These are phyloP conservation scores for Meleagris gallopavo DNA, from an alignment of 2,113 vertebrate genomes.

Conservation along the genomic window DNA sequence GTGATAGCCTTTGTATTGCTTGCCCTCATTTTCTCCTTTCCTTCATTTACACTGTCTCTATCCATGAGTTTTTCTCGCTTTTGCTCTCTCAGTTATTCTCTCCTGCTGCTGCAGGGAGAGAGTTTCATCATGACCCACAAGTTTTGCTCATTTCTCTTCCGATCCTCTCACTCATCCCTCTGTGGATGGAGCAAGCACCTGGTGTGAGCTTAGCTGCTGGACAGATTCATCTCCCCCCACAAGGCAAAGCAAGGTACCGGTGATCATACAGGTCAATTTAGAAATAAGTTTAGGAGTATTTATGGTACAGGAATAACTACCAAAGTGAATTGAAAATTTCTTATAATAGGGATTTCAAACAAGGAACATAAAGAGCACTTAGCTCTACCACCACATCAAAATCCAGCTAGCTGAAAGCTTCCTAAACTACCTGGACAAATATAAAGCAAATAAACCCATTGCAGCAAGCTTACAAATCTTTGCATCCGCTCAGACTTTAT, in stretches of 20 bases:
- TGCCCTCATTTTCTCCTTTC: too few relatives aligned
- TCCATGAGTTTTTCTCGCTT: background rate
- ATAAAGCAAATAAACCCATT: background rate
- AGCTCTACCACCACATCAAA: background rate
- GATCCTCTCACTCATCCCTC: background rate
- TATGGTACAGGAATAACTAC: background rate
- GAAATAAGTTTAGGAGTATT: background rate
- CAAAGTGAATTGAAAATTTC: background rate
- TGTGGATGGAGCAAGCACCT: background rate
- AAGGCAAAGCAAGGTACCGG: background rate
- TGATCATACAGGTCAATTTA: background rate
- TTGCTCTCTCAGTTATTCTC: background rate
- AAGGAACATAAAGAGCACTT: background rate
- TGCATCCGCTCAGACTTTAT: background rate
- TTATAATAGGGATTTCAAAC: background rate
- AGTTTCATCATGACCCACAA: background rate
- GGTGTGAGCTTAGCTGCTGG: background rate
- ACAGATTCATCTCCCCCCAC: background rate
- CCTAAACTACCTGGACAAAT: background rate
- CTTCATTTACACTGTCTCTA: background rate
- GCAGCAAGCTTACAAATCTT: background rate
- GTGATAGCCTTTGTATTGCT: accelerated
- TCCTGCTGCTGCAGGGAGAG: background rate
- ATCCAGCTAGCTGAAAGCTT: background rate
- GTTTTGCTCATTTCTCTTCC: background rate